Evolutionary conservation across 2,797 vertebrate species (phyloP), one percentile per base, ranked within the genome.

Genomic region (Ptychobarbus kaznakovi): DNA sequence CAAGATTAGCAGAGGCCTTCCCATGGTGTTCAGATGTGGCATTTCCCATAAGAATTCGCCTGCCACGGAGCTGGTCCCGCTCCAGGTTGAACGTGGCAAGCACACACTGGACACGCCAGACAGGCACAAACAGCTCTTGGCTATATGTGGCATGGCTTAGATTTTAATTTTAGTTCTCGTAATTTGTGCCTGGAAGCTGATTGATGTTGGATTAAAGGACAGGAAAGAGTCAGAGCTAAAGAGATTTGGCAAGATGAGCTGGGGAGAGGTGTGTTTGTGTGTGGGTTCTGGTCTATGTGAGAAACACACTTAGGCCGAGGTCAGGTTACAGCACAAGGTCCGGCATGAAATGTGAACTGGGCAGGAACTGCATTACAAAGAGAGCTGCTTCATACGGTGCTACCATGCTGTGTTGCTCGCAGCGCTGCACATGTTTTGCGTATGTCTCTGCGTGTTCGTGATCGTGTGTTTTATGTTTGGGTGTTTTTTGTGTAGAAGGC

Each of bases 131-230:
- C 92, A 89, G 89, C 90, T 89, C 90, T 86, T 87, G 81, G 91
- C 93, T 91, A 80, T 92, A 91, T 93, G 93, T 92, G 91, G 92
- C 81, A 82, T 73, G 90, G 92, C 88, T 93, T 90, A 91, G 89
- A 86, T 89, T 90, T 90, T 90, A 93, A 90, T 94, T 94, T 92
- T 93, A 90, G 90, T 90, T 90, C 90, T 92, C 42, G 87, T 92
- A 88, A 90, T 94, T 93, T 89, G 90, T 92, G 90, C 89, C 89
- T 92, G 90, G 80, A 90, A 91, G 89, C 89, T 91, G 90, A 93
- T 93, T 93, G 93, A 92, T 91, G 93, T 87, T 86, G 94, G 93
- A 93, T 95, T 94, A 95, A 92, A 90, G 79, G 84, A 88, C 90
- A 91, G 93, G 92, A 94, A 93, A 92, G 89, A 92, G 92, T 92